Conservation (phyloP, 2,888 invertebrate genomes). For the Microchrysa polita region DNA sequence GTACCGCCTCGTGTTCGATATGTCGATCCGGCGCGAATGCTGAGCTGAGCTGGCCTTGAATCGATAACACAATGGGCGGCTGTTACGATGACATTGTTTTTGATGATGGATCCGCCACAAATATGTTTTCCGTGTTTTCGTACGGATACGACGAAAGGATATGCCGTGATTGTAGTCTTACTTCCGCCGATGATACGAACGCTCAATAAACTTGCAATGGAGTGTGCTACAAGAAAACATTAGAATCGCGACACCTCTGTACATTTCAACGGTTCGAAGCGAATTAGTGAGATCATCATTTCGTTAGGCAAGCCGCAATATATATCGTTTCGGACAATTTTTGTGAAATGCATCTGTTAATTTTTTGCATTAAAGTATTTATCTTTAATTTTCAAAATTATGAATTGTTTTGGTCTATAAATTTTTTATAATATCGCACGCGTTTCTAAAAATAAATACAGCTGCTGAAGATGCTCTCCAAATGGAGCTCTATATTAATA, state of each 20-base stretch:
- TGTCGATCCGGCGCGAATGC: conserved; percentile 24
- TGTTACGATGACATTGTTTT: conserved; percentile 52
- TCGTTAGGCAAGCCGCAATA: no score
- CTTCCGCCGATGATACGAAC: background rate
- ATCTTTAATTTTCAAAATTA: no score
- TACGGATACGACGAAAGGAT: conserved; percentile 13
- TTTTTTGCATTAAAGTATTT: no score
- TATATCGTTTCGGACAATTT: no score
- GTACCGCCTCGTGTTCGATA: conserved; percentile 1
- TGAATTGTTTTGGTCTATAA: no score
- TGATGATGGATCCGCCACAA: conserved; percentile 52
- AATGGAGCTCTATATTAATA: no score
- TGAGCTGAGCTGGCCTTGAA: background rate
- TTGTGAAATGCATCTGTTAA: no score
- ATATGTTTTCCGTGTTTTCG: background rate
- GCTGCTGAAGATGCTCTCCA: no score
- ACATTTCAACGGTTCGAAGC: background rate
- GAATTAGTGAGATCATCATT: no score
- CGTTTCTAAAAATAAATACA: no score
- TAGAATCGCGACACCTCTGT: background rate
- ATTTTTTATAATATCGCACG: no score
- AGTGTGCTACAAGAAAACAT: background rate
- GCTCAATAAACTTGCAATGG: background rate
- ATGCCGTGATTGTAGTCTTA: background rate
- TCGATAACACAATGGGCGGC: conserved; percentile 52